Conservation (phyloP, 1,140 invertebrate species). For the Drosophila mojavensis region DNA sequence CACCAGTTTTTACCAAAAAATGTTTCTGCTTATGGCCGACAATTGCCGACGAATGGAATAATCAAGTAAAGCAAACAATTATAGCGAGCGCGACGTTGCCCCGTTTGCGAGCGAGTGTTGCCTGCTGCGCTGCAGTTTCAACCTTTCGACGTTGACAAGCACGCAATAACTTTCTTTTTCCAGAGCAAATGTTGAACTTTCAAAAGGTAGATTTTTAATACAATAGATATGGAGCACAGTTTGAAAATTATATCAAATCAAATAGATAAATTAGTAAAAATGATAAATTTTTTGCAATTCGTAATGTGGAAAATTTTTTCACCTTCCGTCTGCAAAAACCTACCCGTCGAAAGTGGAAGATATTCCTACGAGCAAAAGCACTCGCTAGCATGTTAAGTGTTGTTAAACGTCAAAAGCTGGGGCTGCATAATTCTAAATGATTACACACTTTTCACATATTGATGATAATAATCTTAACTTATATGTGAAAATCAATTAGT, state of each 20-base stretch:
- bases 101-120: constrained; percentile 66
- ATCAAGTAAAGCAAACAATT: constrained; percentile 72
- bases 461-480: not conserved
- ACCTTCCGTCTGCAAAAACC: constrained; percentile 80
- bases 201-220: constrained; percentile 12
- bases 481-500: not conserved
- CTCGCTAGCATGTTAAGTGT: constrained; percentile 43
- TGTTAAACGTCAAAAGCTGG: constrained; percentile 24
- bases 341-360: constrained; percentile 80
- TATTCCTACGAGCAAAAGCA: constrained; percentile 56
- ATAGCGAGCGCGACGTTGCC: constrained; percentile 73
- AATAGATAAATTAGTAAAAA: constrained; percentile 46
- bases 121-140: constrained; percentile 62
- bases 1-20: constrained; percentile 35
- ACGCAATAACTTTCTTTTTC: constrained; percentile 70
- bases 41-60: constrained; percentile 56
- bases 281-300: constrained; percentile 60
- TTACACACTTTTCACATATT: not conserved
- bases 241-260: constrained; percentile 48
- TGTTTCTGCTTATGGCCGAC: constrained; percentile 60
- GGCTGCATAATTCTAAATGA: constrained; percentile 22
- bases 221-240: constrained; percentile 44
- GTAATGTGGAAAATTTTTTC: constrained; percentile 76
- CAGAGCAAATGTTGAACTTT: constrained; percentile 44
- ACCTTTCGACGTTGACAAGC: constrained; percentile 69